Base-by-base conservation (phyloP, 2,113 vertebrate species). In the Protobothrops mucrosquamatus region DNA sequence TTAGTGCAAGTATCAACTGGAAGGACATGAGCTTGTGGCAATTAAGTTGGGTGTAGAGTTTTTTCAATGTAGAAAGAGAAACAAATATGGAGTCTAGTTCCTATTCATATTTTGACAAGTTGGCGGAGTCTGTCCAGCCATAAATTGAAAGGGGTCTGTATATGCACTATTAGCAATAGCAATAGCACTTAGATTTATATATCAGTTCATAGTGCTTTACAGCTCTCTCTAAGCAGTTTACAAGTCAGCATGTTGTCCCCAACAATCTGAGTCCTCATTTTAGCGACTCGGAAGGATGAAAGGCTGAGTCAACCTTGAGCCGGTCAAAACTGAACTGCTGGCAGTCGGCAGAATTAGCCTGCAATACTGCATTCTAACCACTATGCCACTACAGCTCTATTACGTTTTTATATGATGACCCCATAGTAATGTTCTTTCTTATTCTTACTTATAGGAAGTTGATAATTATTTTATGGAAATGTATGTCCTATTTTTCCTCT, bases 381-480 rank as follows among this genome's bases (percentile, higher is more conserved):
- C 29, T n/a, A 24, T 61, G 57, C 23, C 57, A 61, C 6, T 61
- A 61, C 29, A 94, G 89, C 64, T 90, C 0, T 94, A 29, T 20
- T 20, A n/a, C 56, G 39, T 2, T 46, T 5, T 94, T 93, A 90
- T 7, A 92, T 92, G 52, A 64, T 61, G 22, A 59, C 26, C 55
- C 29, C 2, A 90, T 64, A 86, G 52, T 90, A 86, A 46, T 57
- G 23, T 64, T 89, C 85, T 86, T 85, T 88, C 34, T 90, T 93
- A 90, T 2, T 90, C 0, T 0, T 64, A 74, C 89, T 91, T 85
- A 46, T 4, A 69, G 10, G 22, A 94, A 92, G 64, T 88, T 93
- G 87, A 95, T 93, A 92, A 6, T 26, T 91, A 3, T 46, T 51
- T 81, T 95, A 55, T 93, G 18, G 18, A 6, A 81, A 43, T 81